Base-by-base conservation (phyloP, 2,888 invertebrate species). In the Baccha elongata region DNA sequence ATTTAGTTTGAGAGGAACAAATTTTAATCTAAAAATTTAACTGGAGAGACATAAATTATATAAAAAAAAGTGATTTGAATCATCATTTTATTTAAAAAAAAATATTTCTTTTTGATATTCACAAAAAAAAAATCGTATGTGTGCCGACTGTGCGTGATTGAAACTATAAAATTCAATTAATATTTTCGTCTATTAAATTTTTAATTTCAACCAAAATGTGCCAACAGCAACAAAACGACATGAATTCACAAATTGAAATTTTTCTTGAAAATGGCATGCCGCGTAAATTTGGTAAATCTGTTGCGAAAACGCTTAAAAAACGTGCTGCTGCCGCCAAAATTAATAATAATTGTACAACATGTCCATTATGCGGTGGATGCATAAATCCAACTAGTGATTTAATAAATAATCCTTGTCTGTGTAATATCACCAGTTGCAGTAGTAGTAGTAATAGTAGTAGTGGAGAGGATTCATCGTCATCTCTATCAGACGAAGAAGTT, bases 251-350 rank as follows among this genome's bases (percentile, higher is more conserved):
- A 86, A 90, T 90, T 85, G 89, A 90, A 84, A 87, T 87, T 84
- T 88, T 87, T 73, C 87, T 88, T 74, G 88, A 89, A 81, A 86
- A 88, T 81, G 90, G 90, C 46, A 89, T 90, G 89, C 90, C 90
- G 15, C 86, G 87, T 13, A 91, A 90, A 86, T 87, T 90, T 37
- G 87, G 90, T 23, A 88, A 87, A 85, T 87, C 88, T 32, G 88
- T 90, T 21, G 87, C 87, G 81, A 86, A 88, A 55, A 89, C 89
- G 29, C 86, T 90, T 69, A 86, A 86, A 73, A 89, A 90, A 80
- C 88, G 89, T 32, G 87, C 85, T 6, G 85, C 74, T 23, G 85
- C 81, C 29, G 68, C 80, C 32, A 60, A 29, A 17, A 53, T 55
- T 8, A 65, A 74, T 21, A 32, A 64, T 40, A n/a, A 71, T 46